Evolutionary conservation across 2,888 invertebrate genomes (phyloP).

Genomic region (Acronicta leporina): DNA sequence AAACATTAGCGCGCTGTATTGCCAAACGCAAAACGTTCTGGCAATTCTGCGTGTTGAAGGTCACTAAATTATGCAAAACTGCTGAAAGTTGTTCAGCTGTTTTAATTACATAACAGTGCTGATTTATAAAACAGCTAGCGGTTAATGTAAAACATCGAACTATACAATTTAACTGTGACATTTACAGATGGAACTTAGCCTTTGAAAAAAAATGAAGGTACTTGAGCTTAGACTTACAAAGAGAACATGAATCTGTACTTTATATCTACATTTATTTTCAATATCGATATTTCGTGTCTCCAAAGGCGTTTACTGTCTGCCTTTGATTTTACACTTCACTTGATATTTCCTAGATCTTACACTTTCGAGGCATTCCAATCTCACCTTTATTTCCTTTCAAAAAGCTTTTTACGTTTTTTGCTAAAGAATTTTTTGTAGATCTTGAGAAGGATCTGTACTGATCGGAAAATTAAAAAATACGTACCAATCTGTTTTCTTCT

Average conservation of each 20-base stretch:
- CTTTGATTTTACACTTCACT: constrained; percentile 45
- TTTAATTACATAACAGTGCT: too few species aligned
- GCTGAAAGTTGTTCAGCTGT: too few species aligned
- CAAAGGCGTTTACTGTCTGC: constrained; percentile 3
- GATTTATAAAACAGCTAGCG: too few species aligned
- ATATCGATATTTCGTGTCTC: constrained; percentile 19
- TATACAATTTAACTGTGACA: too few species aligned
- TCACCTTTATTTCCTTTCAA: constrained; percentile 1
- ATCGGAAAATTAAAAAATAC: background rate
- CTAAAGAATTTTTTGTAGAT: background rate
- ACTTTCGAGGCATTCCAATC: constrained; percentile 10
- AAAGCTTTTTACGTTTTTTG: background rate
- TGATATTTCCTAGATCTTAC: constrained; percentile 20
- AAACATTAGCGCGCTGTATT: too few species aligned
- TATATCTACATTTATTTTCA: constrained; percentile 5
- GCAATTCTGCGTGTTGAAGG: too few species aligned
- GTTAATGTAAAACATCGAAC: too few species aligned
- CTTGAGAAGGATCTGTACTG: background rate
- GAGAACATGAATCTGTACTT: background rate
- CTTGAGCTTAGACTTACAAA: too few species aligned
- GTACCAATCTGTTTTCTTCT: background rate
- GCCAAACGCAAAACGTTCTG: too few species aligned
- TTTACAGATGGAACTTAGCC: too few species aligned
- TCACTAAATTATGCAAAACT: too few species aligned
- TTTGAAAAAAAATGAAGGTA: too few species aligned